A percentile compares a stretch with the other conserved stretches of the same genome.
Evolutionary conservation across 2,888 invertebrate species (phyloP).

Genomic region (Chloroclystis v-ata): DNA sequence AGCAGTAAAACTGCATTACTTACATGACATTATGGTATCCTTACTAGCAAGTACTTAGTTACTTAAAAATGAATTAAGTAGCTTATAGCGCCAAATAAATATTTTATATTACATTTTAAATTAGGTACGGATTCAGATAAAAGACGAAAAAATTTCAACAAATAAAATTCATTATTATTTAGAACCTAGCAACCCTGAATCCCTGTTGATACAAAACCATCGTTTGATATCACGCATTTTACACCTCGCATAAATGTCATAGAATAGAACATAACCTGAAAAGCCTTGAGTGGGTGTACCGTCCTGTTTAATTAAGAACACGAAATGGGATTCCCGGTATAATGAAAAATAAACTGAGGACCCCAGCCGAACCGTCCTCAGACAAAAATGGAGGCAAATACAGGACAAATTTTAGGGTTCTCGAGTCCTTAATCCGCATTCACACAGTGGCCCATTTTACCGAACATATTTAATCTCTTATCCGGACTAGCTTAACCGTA

Average conservation of each 20-base stretch:
- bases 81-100: too few species aligned
- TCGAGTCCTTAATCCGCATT: conserved; percentile 16
- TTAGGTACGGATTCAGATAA: too few species aligned
- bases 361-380: conserved; percentile 28
- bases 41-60: too few species aligned
- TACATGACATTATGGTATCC: too few species aligned
- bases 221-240: conserved; percentile 9
- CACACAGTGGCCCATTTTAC: background rate
- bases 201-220: conserved; percentile 12
- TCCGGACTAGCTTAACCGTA: too few species aligned
- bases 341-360: conserved; percentile 40
- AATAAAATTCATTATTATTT: too few species aligned
- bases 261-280: conserved; percentile 15
- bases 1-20: too few species aligned
- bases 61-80: too few species aligned
- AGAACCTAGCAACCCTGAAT: conserved; percentile 3
- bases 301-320: conserved; percentile 36
- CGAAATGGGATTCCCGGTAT: conserved; percentile 34
- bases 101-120: too few species aligned
- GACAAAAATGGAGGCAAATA: conserved; percentile 32
- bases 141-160: too few species aligned
- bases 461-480: too few species aligned
- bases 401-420: conserved; percentile 26
- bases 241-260: conserved; percentile 14
- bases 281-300: conserved; percentile 22